phyloP scores from a whole-genome alignment of 2,888 invertebrate species.

The Agrypnus murinus region DNA sequence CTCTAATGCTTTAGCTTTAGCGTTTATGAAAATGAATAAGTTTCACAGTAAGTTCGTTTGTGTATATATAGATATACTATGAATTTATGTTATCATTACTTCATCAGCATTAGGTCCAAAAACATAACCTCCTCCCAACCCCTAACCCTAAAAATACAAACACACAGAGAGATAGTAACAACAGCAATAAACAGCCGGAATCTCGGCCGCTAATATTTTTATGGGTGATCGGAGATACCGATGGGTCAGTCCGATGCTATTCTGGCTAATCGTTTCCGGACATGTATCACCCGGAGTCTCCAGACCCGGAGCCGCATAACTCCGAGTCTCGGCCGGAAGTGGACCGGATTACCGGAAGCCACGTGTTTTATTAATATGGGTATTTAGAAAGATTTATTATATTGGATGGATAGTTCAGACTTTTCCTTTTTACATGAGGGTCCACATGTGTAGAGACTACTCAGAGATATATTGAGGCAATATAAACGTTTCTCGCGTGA shows the following conservation, averaged over 20 bases:
- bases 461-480: constrained; percentile 47
- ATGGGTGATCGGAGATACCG: constrained; percentile 71
- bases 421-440: constrained; percentile 51
- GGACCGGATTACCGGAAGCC: constrained; percentile 65
- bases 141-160: constrained; percentile 3
- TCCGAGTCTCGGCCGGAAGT: constrained; percentile 59
- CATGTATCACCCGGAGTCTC: constrained; percentile 63
- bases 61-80: no score
- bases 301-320: constrained; percentile 58
- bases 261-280: constrained; percentile 69
- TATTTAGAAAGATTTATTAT: constrained; percentile 61
- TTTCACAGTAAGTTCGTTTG: no score
- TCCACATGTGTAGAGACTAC: constrained; percentile 17
- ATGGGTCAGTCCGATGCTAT: constrained; percentile 67
- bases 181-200: constrained; percentile 67
- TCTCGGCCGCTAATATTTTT: constrained; percentile 71
- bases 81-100: no score
- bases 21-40: no score
- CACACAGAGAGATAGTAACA: constrained; percentile 57
- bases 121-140: not conserved
- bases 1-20: no score
- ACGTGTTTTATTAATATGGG: constrained; percentile 67
- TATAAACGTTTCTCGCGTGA: constrained; percentile 48
- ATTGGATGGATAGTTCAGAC: constrained; percentile 51
- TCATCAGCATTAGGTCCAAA: no score